Base-by-base conservation (phyloP, 1,140 invertebrate genomes). In the Andricus grossulariae region DNA sequence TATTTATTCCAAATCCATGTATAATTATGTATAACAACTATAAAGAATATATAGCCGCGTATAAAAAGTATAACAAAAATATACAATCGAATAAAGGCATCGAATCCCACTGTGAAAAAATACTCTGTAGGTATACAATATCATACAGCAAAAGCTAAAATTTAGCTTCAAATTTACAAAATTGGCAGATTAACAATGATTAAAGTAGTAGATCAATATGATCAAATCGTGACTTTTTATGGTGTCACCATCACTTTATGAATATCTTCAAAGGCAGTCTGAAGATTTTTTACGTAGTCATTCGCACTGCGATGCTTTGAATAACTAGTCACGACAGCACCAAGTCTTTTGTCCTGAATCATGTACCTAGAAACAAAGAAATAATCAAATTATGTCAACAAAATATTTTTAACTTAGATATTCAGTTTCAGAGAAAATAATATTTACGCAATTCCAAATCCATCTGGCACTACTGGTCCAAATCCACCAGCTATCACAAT, bases 401-500 rank as follows among this genome's bases (percentile, higher is more conserved):
- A 45, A 45, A 45, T 45, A 11, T 45, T 45, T 45, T 11, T 10
- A 10, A 10, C 10, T 45, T 8, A 11, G 39, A 45, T 45, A 11
- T 45, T 72, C 78, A 51, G 71, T 77, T 60, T 78, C 11, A 10
- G 90, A 93, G 93, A 93, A 97, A 39, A 66, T 15, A 66, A 15
- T 66, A 16, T 8, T 66, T 66, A 66, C 94, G 94, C 97, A 80
- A 99, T 94, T 60, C 98, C 98, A 91, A 95, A 96, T 0, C 98
- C 98, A 93, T 99, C 94, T 25, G 92, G 89, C 3, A 97, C 94
- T 16, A 99, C 98, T 10, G 98, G 97, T 3, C 97, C 98, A 93
- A 99, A 99, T 8, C 97, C 97, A 25, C 98, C 98, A 51, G 96
- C 94, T 75, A 94, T 87, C n/a, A 99, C 94, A 80, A 94, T 94